Percentiles rank a stretch among this genome's conserved stretches.
Evolutionary conservation across 2,888 invertebrate genomes (phyloP).

Genomic region (Xanthorhoe spadicearia): DNA sequence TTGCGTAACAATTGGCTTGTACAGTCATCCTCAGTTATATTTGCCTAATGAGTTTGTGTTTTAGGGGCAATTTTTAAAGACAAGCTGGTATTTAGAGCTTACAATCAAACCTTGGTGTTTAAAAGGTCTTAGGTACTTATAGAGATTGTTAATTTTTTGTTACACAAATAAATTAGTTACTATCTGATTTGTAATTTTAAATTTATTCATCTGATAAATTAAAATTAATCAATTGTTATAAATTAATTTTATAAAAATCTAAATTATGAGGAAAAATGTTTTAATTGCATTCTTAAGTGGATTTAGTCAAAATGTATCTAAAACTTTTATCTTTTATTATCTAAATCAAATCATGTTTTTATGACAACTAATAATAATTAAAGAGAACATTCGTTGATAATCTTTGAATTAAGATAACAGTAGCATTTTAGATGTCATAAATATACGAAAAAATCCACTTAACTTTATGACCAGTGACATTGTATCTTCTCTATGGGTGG

Average conservation of each 20-base stretch:
- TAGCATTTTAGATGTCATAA: slow-evolving; percentile 61
- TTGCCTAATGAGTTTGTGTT: background rate
- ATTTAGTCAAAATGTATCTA: slow-evolving; percentile 33
- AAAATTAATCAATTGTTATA: slow-evolving; percentile 12
- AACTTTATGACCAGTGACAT: slow-evolving; percentile 67
- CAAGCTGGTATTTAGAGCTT: too few relatives aligned
- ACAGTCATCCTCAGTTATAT: background rate
- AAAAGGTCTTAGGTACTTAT: too few relatives aligned
- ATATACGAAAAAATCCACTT: slow-evolving; percentile 63
- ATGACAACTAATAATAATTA: slow-evolving; percentile 51
- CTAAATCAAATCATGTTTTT: slow-evolving; percentile 47
- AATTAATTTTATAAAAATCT: slow-evolving; percentile 24
- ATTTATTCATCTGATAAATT: background rate
- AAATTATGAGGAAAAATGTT: slow-evolving; percentile 24
- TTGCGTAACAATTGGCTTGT: slow-evolving; percentile 32
- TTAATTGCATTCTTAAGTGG: slow-evolving; percentile 16
- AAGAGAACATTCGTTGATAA: slow-evolving; percentile 52
- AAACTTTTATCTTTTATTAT: slow-evolving; percentile 43
- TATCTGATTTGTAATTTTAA: background rate
- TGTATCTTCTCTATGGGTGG: slow-evolving; percentile 72
- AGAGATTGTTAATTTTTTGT: too few relatives aligned
- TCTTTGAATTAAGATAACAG: slow-evolving; percentile 55
- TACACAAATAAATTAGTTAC: too few relatives aligned
- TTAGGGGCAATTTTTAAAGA: too few relatives aligned
- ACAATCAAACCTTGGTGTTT: too few relatives aligned